Conservation (phyloP, 2,113 vertebrate genomes). For the Calonectris borealis region DNA sequence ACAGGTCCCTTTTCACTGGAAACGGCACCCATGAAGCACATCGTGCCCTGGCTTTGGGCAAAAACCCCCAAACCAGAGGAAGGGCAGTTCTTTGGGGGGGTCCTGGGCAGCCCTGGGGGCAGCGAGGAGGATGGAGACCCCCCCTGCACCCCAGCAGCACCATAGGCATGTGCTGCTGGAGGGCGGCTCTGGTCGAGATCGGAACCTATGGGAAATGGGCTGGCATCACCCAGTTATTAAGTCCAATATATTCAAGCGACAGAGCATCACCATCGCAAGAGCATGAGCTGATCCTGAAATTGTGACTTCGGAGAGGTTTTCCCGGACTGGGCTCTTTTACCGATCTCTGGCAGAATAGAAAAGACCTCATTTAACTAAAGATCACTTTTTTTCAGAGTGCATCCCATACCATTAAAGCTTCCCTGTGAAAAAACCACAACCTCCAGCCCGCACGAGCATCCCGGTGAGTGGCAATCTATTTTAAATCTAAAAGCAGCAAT, state of each 20-base stretch:
- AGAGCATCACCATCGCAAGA: not conserved
- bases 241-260: accelerated
- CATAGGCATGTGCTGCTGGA: accelerated
- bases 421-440: not conserved
- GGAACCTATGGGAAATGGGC: accelerated
- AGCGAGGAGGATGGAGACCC: not conserved
- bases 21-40: accelerated
- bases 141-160: not conserved
- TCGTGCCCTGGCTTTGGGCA: not conserved
- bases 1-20: not conserved
- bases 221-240: too few relatives aligned
- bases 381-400: not conserved
- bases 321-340: accelerated
- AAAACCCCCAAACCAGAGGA: accelerated
- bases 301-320: accelerated
- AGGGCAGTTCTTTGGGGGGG: not conserved
- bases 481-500: not conserved
- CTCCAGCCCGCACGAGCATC: not conserved
- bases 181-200: not conserved
- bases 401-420: not conserved
- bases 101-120: not conserved
- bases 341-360: not conserved
- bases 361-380: not conserved
- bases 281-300: not conserved
- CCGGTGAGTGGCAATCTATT: accelerated